Evolutionary conservation across 2,797 vertebrate species (phyloP), one percentile per base, ranked within the genome.

Genomic region (Pteronotus mesoamericanus): DNA sequence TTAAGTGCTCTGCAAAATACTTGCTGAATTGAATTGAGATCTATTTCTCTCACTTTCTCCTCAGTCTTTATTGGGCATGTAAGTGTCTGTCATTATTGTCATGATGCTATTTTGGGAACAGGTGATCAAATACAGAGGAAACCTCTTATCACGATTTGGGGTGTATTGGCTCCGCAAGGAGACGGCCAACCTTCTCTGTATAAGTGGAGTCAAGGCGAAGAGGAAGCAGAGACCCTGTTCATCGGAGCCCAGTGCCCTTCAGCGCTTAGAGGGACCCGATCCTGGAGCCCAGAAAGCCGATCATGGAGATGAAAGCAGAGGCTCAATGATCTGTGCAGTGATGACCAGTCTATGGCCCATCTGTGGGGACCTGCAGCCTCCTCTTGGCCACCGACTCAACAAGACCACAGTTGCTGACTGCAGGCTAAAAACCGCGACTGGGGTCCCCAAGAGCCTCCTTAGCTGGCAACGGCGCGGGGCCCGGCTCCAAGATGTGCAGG

Each of bases 381-480:
- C 24, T 72, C 34, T 80, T 71, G 61, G 86, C 48, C 89, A 32
- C 44, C 15, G 19, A 86, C 46, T 55, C 77, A 48, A 42, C 32
- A 55, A 86, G 78, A 55, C 14, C 26, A 15, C 22, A 51, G 72
- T 3, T 26, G n/a, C 21, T 18, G 46, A 55, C 46, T 0, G 21
- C 77, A 80, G 64, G 14, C 55, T 79, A 46, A 82, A 59, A 72
- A 57, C 18, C 32, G 4, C n/a, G 29, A 44, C 15, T 6, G 16
- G 64, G 59, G 61, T 3, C n/a, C 46, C 39, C 24, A 34, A 64
- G n/a, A 44, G 22, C 22, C 51, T 86, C 42, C 39, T 61, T 69
- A 37, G 16, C 24, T 1, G 48, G 96, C 5, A 39, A 1, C 0
- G 2, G 29, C 0, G 9, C 32, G 2, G 11, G 34, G 34, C 61